A percentile compares a stretch with the other conserved stretches of the same genome.
These are phyloP conservation scores for Rhagonycha fulva DNA, from an alignment of 2,888 invertebrate genomes.

Conservation along the genomic window DNA sequence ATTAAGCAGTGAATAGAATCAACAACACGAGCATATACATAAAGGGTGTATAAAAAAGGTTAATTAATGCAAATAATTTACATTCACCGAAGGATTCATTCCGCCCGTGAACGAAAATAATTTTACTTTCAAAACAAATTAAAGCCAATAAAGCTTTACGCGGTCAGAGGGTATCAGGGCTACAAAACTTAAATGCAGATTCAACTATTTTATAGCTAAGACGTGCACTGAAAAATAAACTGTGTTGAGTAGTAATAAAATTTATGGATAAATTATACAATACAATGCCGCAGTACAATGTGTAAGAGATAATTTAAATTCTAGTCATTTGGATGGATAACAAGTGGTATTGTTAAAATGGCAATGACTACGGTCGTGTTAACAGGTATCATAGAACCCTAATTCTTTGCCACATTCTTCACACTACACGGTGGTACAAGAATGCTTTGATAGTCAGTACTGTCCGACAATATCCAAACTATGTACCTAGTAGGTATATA, in stretches of 20 bases:
- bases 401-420: constrained; percentile 21
- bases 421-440: constrained; percentile 16
- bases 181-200: constrained; percentile 36
- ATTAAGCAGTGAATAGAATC: constrained; percentile 16
- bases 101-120: constrained; percentile 22
- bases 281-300: constrained; percentile 41
- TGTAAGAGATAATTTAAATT: constrained; percentile 46
- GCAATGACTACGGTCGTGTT: constrained; percentile 28
- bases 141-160: constrained; percentile 21
- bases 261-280: constrained; percentile 47
- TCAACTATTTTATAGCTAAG: constrained; percentile 40
- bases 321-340: constrained; percentile 43
- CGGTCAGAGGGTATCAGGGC: constrained; percentile 23
- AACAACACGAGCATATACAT: constrained; percentile 3
- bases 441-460: constrained; percentile 21
- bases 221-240: constrained; percentile 45
- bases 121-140: constrained; percentile 30
- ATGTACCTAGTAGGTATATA: neutral
- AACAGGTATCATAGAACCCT: constrained; percentile 28
- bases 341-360: constrained; percentile 37
- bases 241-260: constrained; percentile 43
- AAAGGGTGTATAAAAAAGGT: constrained; percentile 10
- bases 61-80: constrained; percentile 23
- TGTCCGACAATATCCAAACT: constrained; percentile 13
- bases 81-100: constrained; percentile 18